Conservation (phyloP, 2,797 vertebrate genomes). For the Spheniscus humboldti region DNA sequence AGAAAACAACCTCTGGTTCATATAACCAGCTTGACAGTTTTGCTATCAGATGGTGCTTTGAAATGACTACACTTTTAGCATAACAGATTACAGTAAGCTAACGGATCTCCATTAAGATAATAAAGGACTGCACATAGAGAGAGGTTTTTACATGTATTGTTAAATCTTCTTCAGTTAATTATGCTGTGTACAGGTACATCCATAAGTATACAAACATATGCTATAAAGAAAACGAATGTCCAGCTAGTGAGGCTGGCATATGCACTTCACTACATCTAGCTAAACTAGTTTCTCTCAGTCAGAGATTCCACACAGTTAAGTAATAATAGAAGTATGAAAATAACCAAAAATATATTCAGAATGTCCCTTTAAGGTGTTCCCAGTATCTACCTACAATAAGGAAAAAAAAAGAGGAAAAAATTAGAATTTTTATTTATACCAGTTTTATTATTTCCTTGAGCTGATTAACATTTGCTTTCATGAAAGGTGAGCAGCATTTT, state of each 20-base stretch:
- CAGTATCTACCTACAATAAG: not conserved
- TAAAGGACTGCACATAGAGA: not conserved
- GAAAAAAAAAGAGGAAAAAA: not conserved
- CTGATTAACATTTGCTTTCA: not conserved
- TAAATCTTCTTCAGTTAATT: not conserved
- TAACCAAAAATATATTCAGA: not conserved
- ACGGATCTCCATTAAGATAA: not conserved
- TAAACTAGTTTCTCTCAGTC: not conserved
- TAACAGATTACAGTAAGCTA: not conserved
- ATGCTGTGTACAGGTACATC: not conserved
- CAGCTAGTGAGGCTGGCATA: not conserved
- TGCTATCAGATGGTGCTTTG: not conserved
- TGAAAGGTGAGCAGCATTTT: not conserved
- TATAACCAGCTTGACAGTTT: not conserved
- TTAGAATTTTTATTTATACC: not conserved
- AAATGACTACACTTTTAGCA: not conserved
- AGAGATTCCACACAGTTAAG: not conserved
- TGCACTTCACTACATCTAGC: not conserved
- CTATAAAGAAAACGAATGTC: not conserved
- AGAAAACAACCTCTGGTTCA: not conserved
- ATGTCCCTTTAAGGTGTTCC: not conserved
- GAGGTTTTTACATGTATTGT: not conserved
- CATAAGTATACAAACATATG: not conserved
- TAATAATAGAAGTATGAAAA: not conserved
- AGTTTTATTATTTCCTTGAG: not conserved